Percentiles rank a stretch among this genome's conserved stretches.
These are phyloP conservation scores for Aspidoscelis tigris DNA, from an alignment of 2,113 vertebrate genomes.

Conservation along the genomic window DNA sequence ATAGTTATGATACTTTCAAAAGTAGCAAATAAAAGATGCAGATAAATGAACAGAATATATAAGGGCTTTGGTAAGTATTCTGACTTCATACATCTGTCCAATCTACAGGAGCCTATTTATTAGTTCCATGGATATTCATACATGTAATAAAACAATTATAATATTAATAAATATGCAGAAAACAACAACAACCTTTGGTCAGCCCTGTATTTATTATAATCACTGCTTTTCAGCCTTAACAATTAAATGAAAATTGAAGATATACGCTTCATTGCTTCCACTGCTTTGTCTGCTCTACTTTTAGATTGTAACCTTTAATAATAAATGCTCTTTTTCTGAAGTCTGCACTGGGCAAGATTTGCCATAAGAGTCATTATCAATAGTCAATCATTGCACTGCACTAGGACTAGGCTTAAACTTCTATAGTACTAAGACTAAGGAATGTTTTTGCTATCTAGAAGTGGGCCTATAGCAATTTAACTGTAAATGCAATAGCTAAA, in stretches of 20 bases:
- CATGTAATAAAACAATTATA: background rate
- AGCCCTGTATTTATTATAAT: background rate
- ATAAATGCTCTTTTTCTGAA: background rate
- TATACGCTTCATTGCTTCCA: too few species aligned
- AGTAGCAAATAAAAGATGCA: background rate
- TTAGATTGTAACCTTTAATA: background rate
- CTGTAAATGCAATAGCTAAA: background rate
- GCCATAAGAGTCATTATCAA: background rate
- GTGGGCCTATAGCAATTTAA: background rate
- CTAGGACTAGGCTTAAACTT: too few species aligned
- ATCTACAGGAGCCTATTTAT: too few species aligned
- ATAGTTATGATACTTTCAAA: slow-evolving; percentile 15
- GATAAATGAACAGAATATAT: slow-evolving; percentile 25
- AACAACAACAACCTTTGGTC: background rate
- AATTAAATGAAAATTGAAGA: background rate
- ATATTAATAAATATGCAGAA: background rate
- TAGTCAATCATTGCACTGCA: background rate
- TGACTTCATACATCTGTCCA: background rate
- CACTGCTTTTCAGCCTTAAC: background rate
- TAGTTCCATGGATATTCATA: too few species aligned
- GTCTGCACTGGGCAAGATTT: background rate
- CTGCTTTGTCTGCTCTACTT: too few species aligned
- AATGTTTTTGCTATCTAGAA: background rate
- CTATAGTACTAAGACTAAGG: too few species aligned
- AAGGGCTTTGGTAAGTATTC: background rate